Evolutionary conservation across 2,888 invertebrate genomes (phyloP).

Genomic region (Disparrhopalites patrizii): DNA sequence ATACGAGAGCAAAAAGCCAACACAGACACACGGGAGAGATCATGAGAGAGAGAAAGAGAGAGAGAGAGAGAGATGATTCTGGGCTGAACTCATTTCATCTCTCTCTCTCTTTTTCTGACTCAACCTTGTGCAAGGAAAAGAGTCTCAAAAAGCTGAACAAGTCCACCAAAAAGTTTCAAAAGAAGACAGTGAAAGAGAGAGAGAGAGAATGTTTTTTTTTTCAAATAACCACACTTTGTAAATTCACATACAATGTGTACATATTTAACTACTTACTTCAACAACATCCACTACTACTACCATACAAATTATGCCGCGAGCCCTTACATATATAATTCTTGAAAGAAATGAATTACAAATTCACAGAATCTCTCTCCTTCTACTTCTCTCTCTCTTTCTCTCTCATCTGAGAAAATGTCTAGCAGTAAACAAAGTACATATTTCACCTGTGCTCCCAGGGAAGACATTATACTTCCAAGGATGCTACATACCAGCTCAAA

Average conservation of each 20-base stretch:
- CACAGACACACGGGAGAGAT: no score
- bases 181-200: background rate
- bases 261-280: no score
- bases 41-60: constrained; percentile 3
- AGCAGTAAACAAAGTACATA: constrained; percentile 10
- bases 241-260: no score
- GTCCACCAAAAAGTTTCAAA: background rate
- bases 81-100: no score
- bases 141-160: no score
- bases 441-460: constrained; percentile 23
- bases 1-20: no score
- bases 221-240: background rate
- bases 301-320: constrained; percentile 1
- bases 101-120: no score
- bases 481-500: no score
- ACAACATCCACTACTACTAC: no score
- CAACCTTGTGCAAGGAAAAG: no score
- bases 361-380: background rate
- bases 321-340: background rate
- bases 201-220: constrained; percentile 1
- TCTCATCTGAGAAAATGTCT: background rate
- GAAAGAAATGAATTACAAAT: background rate
- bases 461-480: no score
- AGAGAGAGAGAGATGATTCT: constrained; percentile 2
- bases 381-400: no score